phyloP scores from a whole-genome alignment of 2,797 vertebrate species.

The Silurus aristotelis region DNA sequence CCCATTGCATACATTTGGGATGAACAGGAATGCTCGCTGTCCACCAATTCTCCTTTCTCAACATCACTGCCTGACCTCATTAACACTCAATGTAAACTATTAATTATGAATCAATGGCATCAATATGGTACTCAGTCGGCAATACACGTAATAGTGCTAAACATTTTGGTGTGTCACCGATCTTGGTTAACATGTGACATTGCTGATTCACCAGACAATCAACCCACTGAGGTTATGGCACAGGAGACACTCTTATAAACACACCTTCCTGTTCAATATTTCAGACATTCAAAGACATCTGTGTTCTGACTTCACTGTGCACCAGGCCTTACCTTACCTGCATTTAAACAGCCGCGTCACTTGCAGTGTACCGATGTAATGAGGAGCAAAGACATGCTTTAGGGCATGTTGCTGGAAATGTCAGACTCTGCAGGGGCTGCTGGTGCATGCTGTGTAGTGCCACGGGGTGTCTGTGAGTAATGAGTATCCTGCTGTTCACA shows the following conservation, averaged over 20 bases:
- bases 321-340: background rate
- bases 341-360: background rate
- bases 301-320: background rate
- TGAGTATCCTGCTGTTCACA: constrained; percentile 6
- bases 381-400: constrained; percentile 20
- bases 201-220: background rate
- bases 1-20: background rate
- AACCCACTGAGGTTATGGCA: background rate
- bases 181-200: too few relatives aligned
- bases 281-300: constrained; percentile 10
- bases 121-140: too few relatives aligned
- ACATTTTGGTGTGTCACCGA: too few relatives aligned
- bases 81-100: too few relatives aligned
- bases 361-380: constrained; percentile 23
- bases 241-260: background rate
- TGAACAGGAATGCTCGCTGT: background rate
- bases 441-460: background rate
- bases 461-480: constrained; percentile 6
- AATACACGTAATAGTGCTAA: too few relatives aligned
- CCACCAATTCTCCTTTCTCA: background rate
- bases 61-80: background rate
- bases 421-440: constrained; percentile 30
- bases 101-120: too few relatives aligned
- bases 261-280: constrained; percentile 1
- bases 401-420: constrained; percentile 30